These are phyloP conservation scores for Cerceris ruficornis DNA, from an alignment of 2,888 invertebrate genomes.

Conservation along the genomic window DNA sequence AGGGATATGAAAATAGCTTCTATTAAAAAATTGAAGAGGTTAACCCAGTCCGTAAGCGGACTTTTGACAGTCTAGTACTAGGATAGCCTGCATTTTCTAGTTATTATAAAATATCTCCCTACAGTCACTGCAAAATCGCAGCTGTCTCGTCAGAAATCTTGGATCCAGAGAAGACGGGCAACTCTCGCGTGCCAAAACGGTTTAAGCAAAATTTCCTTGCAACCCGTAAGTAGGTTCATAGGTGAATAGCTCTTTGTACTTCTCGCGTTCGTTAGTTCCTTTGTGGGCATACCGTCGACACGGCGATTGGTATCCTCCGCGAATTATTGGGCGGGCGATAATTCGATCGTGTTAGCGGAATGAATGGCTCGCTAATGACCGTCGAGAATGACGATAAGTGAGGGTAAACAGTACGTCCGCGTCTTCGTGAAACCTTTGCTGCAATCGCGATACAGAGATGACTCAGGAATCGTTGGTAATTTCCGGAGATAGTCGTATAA, in stretches of 20 bases:
- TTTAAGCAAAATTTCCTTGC: too few relatives aligned
- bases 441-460: slow-evolving; percentile 11
- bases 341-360: slow-evolving; percentile 24
- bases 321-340: slow-evolving; percentile 22
- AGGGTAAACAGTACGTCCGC: slow-evolving; percentile 12
- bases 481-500: slow-evolving; percentile 22
- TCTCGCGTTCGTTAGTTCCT: background rate
- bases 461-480: slow-evolving; percentile 14
- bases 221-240: too few relatives aligned
- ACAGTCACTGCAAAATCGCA: too few relatives aligned
- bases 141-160: too few relatives aligned
- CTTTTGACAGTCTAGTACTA: too few relatives aligned
- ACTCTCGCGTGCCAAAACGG: too few relatives aligned
- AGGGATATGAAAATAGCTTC: too few relatives aligned
- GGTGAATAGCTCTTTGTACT: background rate
- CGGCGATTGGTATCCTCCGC: slow-evolving; percentile 1
- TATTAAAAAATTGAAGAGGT: too few relatives aligned
- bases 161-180: too few relatives aligned
- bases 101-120: too few relatives aligned
- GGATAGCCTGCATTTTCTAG: too few relatives aligned
- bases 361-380: slow-evolving; percentile 32
- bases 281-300: background rate
- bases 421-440: background rate
- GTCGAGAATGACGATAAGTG: slow-evolving; percentile 14
- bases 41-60: too few relatives aligned